These are phyloP conservation scores for Gobio occitaniae DNA, from an alignment of 2,797 vertebrate genomes.

Conservation along the genomic window DNA sequence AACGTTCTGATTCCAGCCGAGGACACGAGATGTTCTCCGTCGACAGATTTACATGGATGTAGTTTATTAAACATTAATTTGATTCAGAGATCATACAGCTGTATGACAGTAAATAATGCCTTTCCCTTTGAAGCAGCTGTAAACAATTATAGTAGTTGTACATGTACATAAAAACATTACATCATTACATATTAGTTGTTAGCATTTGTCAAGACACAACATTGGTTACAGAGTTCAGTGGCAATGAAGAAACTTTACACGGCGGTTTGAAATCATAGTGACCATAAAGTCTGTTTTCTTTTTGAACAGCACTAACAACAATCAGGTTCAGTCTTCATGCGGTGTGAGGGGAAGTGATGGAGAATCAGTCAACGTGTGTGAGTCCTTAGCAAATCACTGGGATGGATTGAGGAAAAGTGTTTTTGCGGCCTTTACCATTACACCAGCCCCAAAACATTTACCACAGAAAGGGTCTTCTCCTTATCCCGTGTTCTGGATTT, in stretches of 20 bases:
- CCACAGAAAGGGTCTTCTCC: neutral
- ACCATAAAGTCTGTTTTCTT: neutral
- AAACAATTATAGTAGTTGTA: constrained; percentile 6
- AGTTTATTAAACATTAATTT: neutral
- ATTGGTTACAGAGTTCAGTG: neutral
- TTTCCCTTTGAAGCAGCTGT: constrained; percentile 25
- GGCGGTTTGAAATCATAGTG: neutral
- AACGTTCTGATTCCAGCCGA: neutral
- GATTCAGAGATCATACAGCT: neutral
- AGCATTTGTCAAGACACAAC: neutral
- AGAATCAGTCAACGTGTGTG: neutral
- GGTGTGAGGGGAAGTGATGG: neutral
- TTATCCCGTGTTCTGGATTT: neutral
- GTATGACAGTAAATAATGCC: neutral
- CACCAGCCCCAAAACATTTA: neutral
- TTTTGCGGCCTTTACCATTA: neutral
- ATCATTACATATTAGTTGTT: neutral
- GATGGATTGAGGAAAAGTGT: neutral
- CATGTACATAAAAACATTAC: constrained; percentile 2
- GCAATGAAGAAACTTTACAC: no score
- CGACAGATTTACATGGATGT: neutral
- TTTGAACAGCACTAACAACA: neutral
- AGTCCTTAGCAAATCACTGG: neutral
- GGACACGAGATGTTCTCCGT: neutral
- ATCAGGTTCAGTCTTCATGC: neutral